A percentile compares a stretch with the other conserved stretches of the same genome.
Conservation (phyloP, 2,888 invertebrate species). For the Zygothrica quintamaculata region DNA sequence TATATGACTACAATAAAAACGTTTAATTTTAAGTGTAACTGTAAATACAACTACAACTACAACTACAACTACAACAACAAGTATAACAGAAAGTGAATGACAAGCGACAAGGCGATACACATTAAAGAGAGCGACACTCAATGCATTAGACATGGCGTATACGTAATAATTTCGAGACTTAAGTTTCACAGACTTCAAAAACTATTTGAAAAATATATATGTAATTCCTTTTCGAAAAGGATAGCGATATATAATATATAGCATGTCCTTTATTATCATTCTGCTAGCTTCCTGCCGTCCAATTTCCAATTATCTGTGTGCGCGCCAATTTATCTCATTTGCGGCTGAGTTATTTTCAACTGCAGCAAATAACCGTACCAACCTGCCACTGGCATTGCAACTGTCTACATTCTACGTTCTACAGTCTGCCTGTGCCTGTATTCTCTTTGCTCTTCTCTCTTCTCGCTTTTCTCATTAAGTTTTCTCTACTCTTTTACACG, state of each 20-base stretch:
- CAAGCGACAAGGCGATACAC: conserved; percentile 20
- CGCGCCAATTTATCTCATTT: conserved; percentile 82
- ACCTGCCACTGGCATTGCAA: conserved; percentile 2
- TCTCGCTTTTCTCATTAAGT: conserved; percentile 23
- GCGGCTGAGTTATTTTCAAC: conserved; percentile 82
- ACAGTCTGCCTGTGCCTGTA: conserved; percentile 1
- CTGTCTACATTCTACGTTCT: conserved; percentile 14
- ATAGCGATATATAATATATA: conserved; percentile 33
- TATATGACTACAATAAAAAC: conserved; percentile 30
- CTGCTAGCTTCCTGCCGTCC: conserved; percentile 17
- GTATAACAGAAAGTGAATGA: conserved; percentile 21
- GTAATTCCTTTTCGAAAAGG: no score
- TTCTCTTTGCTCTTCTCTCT: conserved; percentile 15
- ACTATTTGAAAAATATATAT: no score
- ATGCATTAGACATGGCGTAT: conserved; percentile 36
- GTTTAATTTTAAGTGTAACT: conserved; percentile 53
- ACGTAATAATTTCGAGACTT: conserved; percentile 58
- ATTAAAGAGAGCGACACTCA: conserved; percentile 19
- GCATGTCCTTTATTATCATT: conserved; percentile 36
- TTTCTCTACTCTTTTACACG: conserved; percentile 12
- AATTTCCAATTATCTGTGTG: conserved; percentile 77
- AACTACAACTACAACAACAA: conserved; percentile 46
- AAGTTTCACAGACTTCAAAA: no score
- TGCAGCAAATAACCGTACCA: conserved; percentile 68
- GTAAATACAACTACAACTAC: conserved; percentile 64